phyloP scores from a whole-genome alignment of 2,797 vertebrate genomes.

The Cryptoblepharus egeriae region DNA sequence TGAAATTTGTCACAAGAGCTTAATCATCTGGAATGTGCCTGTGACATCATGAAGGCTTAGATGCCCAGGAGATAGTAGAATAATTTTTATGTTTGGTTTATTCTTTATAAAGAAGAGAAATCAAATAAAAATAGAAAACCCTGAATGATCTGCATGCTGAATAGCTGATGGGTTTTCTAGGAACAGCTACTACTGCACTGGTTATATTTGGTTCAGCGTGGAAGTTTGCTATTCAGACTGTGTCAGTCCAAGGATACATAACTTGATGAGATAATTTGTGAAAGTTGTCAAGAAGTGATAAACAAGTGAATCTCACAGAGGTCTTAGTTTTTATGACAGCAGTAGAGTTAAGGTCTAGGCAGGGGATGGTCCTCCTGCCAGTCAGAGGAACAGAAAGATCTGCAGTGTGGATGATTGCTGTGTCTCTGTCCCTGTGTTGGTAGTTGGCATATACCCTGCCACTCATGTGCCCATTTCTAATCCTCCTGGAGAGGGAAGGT shows the following conservation, averaged over 20 bases:
- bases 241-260: not conserved
- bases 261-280: conserved; percentile 4
- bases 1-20: not conserved
- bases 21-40: not conserved
- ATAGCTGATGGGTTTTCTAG: not conserved
- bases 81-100: not conserved
- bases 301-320: not conserved
- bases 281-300: conserved; percentile 2
- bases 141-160: not conserved
- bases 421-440: not conserved
- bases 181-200: not conserved
- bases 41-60: not conserved
- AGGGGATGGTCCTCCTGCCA: too few relatives aligned
- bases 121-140: too few relatives aligned
- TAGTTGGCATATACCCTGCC: not conserved
- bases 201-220: not conserved
- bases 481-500: not conserved
- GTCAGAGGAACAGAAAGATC: not conserved
- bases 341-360: not conserved
- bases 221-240: rapidly evolving
- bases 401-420: not conserved
- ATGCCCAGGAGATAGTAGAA: not conserved
- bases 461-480: not conserved
- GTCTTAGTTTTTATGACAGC: conserved; percentile 13
- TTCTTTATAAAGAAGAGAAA: not conserved